Base-by-base conservation (phyloP, 2,797 vertebrate species). In the Loriculus beryllinus region DNA sequence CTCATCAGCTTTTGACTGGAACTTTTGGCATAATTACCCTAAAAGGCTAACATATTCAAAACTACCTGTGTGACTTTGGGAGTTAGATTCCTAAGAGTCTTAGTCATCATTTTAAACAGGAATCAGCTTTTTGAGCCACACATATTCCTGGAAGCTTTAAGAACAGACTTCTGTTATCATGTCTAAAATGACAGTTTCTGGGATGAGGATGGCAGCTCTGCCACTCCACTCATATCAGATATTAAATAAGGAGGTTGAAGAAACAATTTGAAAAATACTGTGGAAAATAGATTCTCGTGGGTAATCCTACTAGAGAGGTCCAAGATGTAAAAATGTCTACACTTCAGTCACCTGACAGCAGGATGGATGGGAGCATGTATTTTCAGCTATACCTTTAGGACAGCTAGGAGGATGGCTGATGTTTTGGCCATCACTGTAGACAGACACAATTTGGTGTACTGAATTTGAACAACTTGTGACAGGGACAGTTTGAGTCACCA, bases 21-120 rank as follows among this genome's bases (percentile, higher is more conserved):
- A 81, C 86, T 78, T 81, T 92, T 93, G 70, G 94, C 76, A 83
- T 95, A 95, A 96, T 96, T 96, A 83, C 80, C 93, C n/a, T 91
- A 77, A 93, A 94, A 95, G 77, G 87, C 82, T 96, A 97, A 94
- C 82, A 12, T 85, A 94, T 92, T 95, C 79, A 91, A 59, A 96
- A 93, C 59, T 91, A 93, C 93, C 89, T 96, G 54, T 92, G 86
- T 95, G 85, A 96, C 89, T 96, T 72, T 69, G 93, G 70, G 89
- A 97, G 59, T 83, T 96, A 54, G 86, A 95, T 95, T 95, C 93
- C 82, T 93, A n/a, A 70, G 89, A 90, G 84, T 63, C 86, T 95
- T 92, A 96, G 86, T 95, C 89, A 95, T 83, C 64, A 71, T 91
- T 94, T 94, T 93, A 96, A 95, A 48, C 37, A 72, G 63, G 33